A percentile compares a stretch with the other conserved stretches of the same genome.
Conservation (phyloP, 2,888 invertebrate species). For the Cotesia congregata region DNA sequence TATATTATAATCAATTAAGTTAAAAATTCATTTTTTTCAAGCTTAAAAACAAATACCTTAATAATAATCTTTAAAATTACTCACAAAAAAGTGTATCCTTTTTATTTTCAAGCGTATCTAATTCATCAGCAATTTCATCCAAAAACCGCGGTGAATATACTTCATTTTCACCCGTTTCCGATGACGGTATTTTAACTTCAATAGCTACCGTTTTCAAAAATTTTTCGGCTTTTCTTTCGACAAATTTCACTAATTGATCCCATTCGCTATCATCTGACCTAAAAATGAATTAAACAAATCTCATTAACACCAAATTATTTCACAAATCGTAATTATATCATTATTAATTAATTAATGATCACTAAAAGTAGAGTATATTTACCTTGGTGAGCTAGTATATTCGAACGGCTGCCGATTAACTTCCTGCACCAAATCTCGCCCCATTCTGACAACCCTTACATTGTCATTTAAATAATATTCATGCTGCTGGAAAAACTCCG, state of each 20-base stretch:
- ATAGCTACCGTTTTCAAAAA: conserved; percentile 85
- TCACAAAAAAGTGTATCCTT: conserved; percentile 85
- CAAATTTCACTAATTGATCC: conserved; percentile 85
- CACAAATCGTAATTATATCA: neutral
- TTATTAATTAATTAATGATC: neutral
- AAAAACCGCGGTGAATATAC: conserved; percentile 87
- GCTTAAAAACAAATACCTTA: conserved; percentile 6
- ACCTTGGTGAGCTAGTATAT: conserved; percentile 77
- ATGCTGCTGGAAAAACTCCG: conserved; percentile 82
- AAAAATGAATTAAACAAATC: neutral
- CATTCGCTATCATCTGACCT: conserved; percentile 83
- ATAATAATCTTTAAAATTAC: conserved; percentile 61
- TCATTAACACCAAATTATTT: no score
- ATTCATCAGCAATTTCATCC: conserved; percentile 86
- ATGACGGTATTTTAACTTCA: conserved; percentile 78
- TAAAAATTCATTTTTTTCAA: no score
- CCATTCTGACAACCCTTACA: conserved; percentile 79
- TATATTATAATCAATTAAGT: no score
- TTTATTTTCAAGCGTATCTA: conserved; percentile 86
- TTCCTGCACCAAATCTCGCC: conserved; percentile 79
- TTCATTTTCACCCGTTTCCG: conserved; percentile 72
- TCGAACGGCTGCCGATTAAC: conserved; percentile 81
- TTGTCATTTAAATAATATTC: conserved; percentile 76
- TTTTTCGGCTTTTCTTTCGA: conserved; percentile 81
- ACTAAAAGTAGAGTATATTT: neutral